Conservation (phyloP, 2,113 vertebrate species). For the Mugil cephalus region DNA sequence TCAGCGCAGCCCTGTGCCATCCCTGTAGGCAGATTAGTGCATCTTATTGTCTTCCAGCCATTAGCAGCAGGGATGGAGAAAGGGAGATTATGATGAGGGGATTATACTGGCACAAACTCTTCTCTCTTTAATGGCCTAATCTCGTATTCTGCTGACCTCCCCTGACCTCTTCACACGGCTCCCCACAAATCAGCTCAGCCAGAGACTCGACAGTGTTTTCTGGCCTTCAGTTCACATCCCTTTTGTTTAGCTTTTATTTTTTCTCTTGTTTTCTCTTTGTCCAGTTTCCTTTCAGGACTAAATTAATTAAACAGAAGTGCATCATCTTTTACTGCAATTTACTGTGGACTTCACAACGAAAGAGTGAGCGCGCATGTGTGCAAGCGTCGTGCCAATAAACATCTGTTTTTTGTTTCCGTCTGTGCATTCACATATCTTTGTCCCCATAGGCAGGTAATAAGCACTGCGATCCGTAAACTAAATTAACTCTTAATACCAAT, state of each 20-base stretch:
- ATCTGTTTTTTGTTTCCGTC: background rate
- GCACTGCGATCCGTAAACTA: background rate
- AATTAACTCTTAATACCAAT: slow-evolving; percentile 10
- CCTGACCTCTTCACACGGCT: slow-evolving; percentile 74
- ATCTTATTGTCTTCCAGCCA: slow-evolving; percentile 79
- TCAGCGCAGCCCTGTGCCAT: slow-evolving; percentile 38
- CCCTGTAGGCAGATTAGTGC: slow-evolving; percentile 71
- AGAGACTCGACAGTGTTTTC: slow-evolving; percentile 53
- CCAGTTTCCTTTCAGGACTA: slow-evolving; percentile 44
- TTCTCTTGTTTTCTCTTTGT: slow-evolving; percentile 46
- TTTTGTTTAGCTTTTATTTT: slow-evolving; percentile 57
- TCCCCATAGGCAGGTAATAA: background rate
- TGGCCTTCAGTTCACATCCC: slow-evolving; percentile 39
- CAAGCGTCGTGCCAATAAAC: background rate
- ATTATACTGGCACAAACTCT: slow-evolving; percentile 72
- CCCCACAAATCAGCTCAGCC: slow-evolving; percentile 68
- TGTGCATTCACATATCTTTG: background rate
- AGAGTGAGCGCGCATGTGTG: background rate
- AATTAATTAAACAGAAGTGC: slow-evolving; percentile 55
- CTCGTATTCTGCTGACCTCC: slow-evolving; percentile 69
- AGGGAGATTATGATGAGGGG: slow-evolving; percentile 75
- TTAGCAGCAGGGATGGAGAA: slow-evolving; percentile 67
- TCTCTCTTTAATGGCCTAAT: slow-evolving; percentile 79
- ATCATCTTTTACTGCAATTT: slow-evolving; percentile 2
- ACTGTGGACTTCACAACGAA: slow-evolving; percentile 21